These are phyloP conservation scores for Mimas tiliae DNA, from an alignment of 2,888 invertebrate genomes.

Conservation along the genomic window DNA sequence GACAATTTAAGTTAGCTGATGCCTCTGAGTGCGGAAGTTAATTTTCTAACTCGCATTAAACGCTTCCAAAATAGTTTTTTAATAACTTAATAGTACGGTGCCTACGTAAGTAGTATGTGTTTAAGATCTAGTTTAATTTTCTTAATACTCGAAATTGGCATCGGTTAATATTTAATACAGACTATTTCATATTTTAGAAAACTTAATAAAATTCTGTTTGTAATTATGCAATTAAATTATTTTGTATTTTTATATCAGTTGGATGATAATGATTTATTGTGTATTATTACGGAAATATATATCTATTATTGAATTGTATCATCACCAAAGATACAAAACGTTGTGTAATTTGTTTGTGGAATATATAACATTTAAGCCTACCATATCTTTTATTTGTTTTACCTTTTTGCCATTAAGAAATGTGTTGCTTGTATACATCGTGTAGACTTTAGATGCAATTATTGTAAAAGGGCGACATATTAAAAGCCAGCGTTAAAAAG, in stretches of 20 bases:
- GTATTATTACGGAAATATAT: no score
- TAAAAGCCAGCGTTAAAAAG: no score
- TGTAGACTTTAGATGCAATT: background rate
- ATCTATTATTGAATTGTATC: constrained; percentile 34
- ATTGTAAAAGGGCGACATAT: background rate
- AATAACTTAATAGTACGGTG: no score
- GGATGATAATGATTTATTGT: background rate
- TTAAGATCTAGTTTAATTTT: no score
- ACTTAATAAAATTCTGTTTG: no score
- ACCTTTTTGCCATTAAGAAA: background rate
- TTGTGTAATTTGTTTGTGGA: constrained; percentile 32
- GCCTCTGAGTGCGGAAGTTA: no score
- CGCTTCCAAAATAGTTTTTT: no score
- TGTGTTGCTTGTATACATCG: background rate
- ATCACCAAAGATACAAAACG: constrained; percentile 42
- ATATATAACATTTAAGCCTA: constrained; percentile 40
- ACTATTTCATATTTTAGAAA: background rate
- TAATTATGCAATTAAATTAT: background rate
- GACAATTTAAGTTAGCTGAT: no score
- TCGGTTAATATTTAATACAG: no score
- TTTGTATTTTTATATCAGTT: background rate
- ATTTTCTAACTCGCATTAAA: no score
- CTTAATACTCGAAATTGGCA: no score
- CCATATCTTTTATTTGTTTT: constrained; percentile 34
- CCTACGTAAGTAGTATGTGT: no score